phyloP scores from a whole-genome alignment of 1,140 invertebrate species.

The Drosophila baimaii region DNA sequence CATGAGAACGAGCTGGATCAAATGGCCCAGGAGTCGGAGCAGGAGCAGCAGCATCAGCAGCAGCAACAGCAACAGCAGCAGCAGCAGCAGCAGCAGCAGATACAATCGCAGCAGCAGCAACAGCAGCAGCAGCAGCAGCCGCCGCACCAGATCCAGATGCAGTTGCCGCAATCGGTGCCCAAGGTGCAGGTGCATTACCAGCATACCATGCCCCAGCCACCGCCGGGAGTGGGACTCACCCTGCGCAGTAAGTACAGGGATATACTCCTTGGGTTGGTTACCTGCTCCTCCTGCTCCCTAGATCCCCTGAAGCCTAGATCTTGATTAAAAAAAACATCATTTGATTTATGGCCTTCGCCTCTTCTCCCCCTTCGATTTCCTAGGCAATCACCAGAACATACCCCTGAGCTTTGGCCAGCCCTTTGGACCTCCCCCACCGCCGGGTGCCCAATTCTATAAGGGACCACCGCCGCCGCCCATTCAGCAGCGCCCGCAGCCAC shows the following conservation, averaged over 20 bases:
- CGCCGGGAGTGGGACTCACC: constrained; percentile 78
- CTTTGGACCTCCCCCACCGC: constrained; percentile 84
- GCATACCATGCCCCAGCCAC: constrained; percentile 85
- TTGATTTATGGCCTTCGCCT: neutral
- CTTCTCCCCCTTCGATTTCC: neutral
- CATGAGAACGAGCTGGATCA: constrained; percentile 87
- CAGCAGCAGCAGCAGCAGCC: constrained; percentile 85
- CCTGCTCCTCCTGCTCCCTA: neutral
- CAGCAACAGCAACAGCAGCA: constrained; percentile 86
- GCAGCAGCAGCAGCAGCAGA: constrained; percentile 86
- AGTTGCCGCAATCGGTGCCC: constrained; percentile 70
- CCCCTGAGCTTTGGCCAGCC: constrained; percentile 84
- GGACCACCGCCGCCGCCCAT: constrained; percentile 88
- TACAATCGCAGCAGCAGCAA: constrained; percentile 86
- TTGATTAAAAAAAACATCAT: too few relatives aligned
- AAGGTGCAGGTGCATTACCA: constrained; percentile 84
- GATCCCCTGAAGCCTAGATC: neutral
- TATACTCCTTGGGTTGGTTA: neutral
- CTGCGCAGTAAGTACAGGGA: constrained; percentile 70
- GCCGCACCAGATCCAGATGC: constrained; percentile 85
- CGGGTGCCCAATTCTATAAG: constrained; percentile 87
- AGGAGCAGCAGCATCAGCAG: constrained; percentile 86
- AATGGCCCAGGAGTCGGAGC: constrained; percentile 88
- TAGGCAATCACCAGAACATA: constrained; percentile 79
- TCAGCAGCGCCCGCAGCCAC: constrained; percentile 84